Conservation (phyloP, 2,113 vertebrate genomes). For the Notarius lentiginosus region DNA sequence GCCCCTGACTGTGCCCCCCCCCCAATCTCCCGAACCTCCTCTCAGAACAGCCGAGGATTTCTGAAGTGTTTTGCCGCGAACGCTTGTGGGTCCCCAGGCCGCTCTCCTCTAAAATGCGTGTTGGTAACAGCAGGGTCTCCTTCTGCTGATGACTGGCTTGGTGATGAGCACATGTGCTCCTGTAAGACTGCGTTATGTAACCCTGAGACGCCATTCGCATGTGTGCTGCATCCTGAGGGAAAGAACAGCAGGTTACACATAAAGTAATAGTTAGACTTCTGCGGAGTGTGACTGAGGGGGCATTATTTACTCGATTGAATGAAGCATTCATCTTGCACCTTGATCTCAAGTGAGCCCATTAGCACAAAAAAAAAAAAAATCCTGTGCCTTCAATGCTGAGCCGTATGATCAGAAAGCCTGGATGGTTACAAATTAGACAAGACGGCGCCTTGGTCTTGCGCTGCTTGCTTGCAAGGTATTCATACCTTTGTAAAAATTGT, state of each 20-base stretch:
- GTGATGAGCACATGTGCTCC: neutral
- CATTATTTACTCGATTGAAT: neutral
- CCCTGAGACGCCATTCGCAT: neutral
- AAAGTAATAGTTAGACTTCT: too few relatives aligned
- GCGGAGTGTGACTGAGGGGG: neutral
- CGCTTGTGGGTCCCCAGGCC: neutral
- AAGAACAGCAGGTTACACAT: neutral
- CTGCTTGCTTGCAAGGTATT: neutral
- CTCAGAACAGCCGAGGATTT: slow-evolving; percentile 7
- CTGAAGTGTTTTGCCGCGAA: neutral
- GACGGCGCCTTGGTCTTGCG: neutral
- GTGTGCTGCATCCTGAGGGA: neutral
- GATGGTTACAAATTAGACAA: neutral
- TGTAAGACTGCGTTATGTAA: slow-evolving; percentile 8
- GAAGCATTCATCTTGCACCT: slow-evolving; percentile 7
- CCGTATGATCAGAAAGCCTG: neutral
- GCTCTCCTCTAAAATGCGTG: neutral
- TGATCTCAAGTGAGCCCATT: neutral
- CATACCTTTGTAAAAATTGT: neutral
- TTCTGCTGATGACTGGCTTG: neutral
- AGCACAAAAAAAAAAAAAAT: neutral
- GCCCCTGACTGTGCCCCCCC: slow-evolving; percentile 43
- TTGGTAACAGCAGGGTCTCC: neutral
- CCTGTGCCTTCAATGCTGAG: neutral
- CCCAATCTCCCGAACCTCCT: neutral